These are phyloP conservation scores for Catonia carolina DNA, from an alignment of 2,888 invertebrate species.

Conservation along the genomic window DNA sequence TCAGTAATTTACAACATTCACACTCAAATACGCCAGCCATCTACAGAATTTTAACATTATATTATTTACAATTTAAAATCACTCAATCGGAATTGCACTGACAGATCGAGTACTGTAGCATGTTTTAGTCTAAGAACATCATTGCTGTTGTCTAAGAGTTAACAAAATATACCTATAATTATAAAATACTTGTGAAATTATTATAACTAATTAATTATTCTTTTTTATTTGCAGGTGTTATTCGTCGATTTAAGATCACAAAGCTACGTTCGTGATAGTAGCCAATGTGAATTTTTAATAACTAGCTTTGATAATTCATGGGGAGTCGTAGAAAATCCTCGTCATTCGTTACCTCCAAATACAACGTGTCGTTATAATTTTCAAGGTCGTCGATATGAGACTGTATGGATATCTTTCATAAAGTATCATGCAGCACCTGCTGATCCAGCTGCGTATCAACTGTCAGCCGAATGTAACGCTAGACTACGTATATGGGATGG, in stretches of 20 bases:
- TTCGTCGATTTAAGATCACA: constrained; percentile 70
- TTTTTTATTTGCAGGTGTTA: constrained; percentile 49
- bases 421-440: constrained; percentile 70
- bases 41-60: too few species aligned
- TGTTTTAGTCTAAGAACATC: too few species aligned
- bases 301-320: constrained; percentile 67
- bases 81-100: too few species aligned
- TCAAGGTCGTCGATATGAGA: constrained; percentile 64
- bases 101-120: too few species aligned
- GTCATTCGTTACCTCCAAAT: constrained; percentile 72
- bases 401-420: constrained; percentile 76
- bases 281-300: constrained; percentile 68
- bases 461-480: constrained; percentile 63
- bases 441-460: constrained; percentile 55
- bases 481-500: constrained; percentile 71
- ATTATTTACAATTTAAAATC: too few species aligned
- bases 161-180: too few species aligned
- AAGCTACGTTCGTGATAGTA: constrained; percentile 64
- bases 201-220: background rate
- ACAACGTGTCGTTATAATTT: constrained; percentile 77
- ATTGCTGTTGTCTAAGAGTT: too few species aligned
- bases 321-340: constrained; percentile 66
- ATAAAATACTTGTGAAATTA: too few species aligned
- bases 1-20: too few species aligned
- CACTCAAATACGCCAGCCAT: too few species aligned